These are phyloP conservation scores for Ips nitidus DNA, from an alignment of 1,140 invertebrate species.

Conservation along the genomic window DNA sequence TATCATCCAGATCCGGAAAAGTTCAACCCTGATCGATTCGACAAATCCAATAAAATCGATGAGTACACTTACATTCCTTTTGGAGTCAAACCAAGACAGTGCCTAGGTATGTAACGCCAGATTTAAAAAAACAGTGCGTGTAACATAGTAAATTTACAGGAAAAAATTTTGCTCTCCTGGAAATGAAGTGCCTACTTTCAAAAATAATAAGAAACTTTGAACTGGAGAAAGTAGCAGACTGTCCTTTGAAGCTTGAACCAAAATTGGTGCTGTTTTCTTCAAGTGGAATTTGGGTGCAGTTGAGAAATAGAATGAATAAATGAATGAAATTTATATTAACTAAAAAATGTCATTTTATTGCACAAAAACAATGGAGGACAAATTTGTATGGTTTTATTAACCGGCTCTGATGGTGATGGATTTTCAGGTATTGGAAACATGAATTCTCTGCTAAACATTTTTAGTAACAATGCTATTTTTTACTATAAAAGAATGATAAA, in stretches of 20 bases:
- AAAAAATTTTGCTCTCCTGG: slow-evolving; percentile 40
- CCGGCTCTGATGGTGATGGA: too few species aligned
- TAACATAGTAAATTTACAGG: slow-evolving; percentile 30
- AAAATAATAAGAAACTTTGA: slow-evolving; percentile 36
- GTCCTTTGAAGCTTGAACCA: slow-evolving; percentile 2
- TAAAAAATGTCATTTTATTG: neutral
- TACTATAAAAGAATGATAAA: too few species aligned
- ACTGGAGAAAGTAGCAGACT: neutral
- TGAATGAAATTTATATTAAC: neutral
- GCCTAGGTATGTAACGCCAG: slow-evolving; percentile 53
- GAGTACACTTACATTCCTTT: slow-evolving; percentile 59
- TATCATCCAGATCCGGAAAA: slow-evolving; percentile 65
- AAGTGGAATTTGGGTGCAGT: slow-evolving; percentile 19
- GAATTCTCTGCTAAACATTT: too few species aligned
- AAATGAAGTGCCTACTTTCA: slow-evolving; percentile 38
- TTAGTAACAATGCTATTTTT: too few species aligned
- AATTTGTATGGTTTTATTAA: neutral
- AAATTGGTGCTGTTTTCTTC: slow-evolving; percentile 26
- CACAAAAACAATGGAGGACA: too few species aligned
- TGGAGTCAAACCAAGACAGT: slow-evolving; percentile 60
- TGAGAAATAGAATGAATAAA: neutral
- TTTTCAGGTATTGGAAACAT: too few species aligned
- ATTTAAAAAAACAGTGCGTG: too few species aligned
- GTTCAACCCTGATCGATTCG: slow-evolving; percentile 64
- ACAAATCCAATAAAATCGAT: slow-evolving; percentile 26